A percentile compares a stretch with the other conserved stretches of the same genome.
phyloP scores from a whole-genome alignment of 1,140 invertebrate genomes.

The Cotesia chilonis region DNA sequence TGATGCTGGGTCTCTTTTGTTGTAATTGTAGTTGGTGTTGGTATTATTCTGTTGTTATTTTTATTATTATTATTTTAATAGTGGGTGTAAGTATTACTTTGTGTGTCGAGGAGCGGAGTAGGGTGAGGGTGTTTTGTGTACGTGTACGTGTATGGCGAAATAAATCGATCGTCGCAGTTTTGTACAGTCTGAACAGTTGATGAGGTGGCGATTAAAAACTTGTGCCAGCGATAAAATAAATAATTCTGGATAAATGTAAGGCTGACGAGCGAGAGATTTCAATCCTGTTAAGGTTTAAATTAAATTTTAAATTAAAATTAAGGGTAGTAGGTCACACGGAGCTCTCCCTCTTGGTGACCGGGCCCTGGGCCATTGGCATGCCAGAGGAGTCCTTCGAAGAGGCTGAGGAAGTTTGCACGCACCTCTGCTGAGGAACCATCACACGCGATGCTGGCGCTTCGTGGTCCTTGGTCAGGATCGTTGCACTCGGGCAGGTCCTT shows the following conservation, averaged over 20 bases:
- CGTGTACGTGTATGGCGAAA: constrained; percentile 9
- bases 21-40: too few species aligned
- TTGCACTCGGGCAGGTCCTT: constrained; percentile 53
- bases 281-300: neutral
- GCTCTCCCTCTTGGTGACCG: constrained; percentile 58
- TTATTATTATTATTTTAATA: too few species aligned
- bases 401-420: constrained; percentile 48
- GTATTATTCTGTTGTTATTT: too few species aligned
- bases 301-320: neutral
- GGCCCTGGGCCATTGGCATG: constrained; percentile 51
- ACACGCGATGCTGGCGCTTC: constrained; percentile 42
- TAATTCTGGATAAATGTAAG: constrained; percentile 5
- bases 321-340: constrained; percentile 59
- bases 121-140: constrained; percentile 11
- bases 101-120: too few species aligned
- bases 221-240: constrained; percentile 8
- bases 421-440: constrained; percentile 52
- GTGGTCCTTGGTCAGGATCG: constrained; percentile 56
- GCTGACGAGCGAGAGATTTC: constrained; percentile 18
- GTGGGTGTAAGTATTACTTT: too few species aligned
- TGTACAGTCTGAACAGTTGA: neutral
- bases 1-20: too few species aligned
- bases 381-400: constrained; percentile 53
- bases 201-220: neutral
- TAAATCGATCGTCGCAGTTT: constrained; percentile 24